Conservation (phyloP, 2,113 vertebrate species). For the Cyprinodon brontotheroides region DNA sequence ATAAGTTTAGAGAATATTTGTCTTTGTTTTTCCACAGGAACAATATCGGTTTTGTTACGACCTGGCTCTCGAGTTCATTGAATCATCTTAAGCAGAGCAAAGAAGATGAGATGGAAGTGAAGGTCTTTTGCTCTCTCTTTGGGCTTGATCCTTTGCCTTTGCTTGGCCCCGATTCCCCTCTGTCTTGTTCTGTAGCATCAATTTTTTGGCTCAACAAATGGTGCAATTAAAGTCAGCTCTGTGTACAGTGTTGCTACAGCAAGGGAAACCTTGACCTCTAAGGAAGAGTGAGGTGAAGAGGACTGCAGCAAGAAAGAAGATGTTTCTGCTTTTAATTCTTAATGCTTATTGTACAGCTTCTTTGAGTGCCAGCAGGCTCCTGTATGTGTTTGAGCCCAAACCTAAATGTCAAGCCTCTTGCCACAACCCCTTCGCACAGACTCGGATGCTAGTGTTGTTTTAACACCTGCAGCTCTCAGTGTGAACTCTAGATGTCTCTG, state of each 20-base stretch:
- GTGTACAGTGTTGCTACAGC: slow-evolving; percentile 24
- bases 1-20: background rate
- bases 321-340: slow-evolving; percentile 33
- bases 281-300: slow-evolving; percentile 12
- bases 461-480: slow-evolving; percentile 55
- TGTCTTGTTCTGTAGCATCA: slow-evolving; percentile 49
- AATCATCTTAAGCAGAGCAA: slow-evolving; percentile 85
- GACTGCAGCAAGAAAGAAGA: slow-evolving; percentile 19
- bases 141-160: slow-evolving; percentile 46
- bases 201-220: slow-evolving; percentile 35
- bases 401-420: slow-evolving; percentile 45
- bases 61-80: slow-evolving; percentile 93
- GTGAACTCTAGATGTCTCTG: slow-evolving; percentile 60
- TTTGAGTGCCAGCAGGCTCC: slow-evolving; percentile 61
- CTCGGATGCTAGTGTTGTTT: slow-evolving; percentile 42
- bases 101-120: slow-evolving; percentile 42
- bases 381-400: slow-evolving; percentile 48
- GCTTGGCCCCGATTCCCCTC: slow-evolving; percentile 38
- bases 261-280: slow-evolving; percentile 46
- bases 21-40: slow-evolving; percentile 79
- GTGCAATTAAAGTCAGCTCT: slow-evolving; percentile 17
- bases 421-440: slow-evolving; percentile 26
- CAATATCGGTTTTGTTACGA: slow-evolving; percentile 99
- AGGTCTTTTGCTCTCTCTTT: slow-evolving; percentile 43
- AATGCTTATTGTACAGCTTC: slow-evolving; percentile 65